A percentile compares a stretch with the other conserved stretches of the same genome.
Conservation (phyloP, 2,888 invertebrate genomes). For the Tenthredo distinguenda region DNA sequence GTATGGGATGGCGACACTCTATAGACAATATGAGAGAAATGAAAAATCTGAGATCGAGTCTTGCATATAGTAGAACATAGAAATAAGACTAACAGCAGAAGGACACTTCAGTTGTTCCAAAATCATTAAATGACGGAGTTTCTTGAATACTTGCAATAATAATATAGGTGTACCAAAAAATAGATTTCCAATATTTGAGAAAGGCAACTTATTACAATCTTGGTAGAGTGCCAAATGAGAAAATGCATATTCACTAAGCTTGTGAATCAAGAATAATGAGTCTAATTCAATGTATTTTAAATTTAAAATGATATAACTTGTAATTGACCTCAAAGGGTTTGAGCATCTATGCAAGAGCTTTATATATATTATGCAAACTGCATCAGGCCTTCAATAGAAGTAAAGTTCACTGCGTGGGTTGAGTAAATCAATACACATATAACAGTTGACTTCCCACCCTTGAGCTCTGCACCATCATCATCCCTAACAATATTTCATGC, state of each 20-base stretch:
- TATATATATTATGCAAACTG: not conserved
- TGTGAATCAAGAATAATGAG: not conserved
- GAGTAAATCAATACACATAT: constrained; percentile 45
- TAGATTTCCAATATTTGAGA: not conserved
- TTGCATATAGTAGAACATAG: not conserved
- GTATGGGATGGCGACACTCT: not conserved
- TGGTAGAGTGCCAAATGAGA: not conserved
- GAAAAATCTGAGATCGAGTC: not conserved
- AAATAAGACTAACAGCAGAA: not conserved
- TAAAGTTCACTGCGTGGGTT: not conserved
- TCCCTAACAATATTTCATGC: not conserved
- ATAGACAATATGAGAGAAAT: not conserved
- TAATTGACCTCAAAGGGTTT: not conserved
- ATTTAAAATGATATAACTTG: not conserved
- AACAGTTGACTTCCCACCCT: constrained; percentile 37
- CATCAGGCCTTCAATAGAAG: constrained; percentile 3
- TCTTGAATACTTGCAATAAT: not conserved
- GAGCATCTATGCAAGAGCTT: not conserved
- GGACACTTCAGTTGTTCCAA: not conserved
- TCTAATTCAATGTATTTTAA: not conserved
- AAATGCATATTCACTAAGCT: not conserved
- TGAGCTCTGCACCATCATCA: not conserved
- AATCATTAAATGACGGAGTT: not conserved
- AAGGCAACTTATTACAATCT: not conserved
- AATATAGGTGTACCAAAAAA: not conserved